Conservation (phyloP, 2,797 vertebrate species). For the Sebastes taczanowskii region DNA sequence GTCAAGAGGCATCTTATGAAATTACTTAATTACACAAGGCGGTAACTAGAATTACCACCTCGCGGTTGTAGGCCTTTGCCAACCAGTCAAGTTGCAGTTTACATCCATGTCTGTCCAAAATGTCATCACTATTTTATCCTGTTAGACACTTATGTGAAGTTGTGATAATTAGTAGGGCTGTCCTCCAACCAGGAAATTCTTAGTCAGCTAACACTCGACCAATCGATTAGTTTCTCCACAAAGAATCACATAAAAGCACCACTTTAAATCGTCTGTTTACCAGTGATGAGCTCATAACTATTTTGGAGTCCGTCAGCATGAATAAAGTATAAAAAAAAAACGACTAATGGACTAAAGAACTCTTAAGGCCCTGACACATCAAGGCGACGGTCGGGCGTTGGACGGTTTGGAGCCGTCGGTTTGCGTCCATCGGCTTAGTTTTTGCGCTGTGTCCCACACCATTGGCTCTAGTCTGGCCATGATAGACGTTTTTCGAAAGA, state of each 20-base stretch:
- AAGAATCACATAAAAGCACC: too few species aligned
- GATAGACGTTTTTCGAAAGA: rapidly evolving
- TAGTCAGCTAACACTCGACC: too few species aligned
- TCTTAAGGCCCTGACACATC: too few species aligned
- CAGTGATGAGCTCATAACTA: rapidly evolving
- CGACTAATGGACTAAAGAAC: rapidly evolving
- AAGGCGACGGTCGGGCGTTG: rapidly evolving
- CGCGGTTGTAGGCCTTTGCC: too few species aligned
- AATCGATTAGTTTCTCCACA: too few species aligned
- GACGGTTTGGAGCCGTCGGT: rapidly evolving
- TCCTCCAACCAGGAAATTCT: rapidly evolving
- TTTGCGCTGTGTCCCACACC: too few species aligned
- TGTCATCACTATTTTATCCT: neutral
- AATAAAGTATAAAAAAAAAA: too few species aligned
- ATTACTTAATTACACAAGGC: neutral
- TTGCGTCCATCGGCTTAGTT: rapidly evolving
- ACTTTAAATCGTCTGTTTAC: too few species aligned
- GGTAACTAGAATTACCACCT: too few species aligned
- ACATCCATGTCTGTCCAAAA: neutral
- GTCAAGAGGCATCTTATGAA: neutral
- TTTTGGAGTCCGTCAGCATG: too few species aligned
- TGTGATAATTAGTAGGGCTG: neutral
- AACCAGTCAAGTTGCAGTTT: neutral
- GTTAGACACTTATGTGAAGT: neutral
- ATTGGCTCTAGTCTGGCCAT: too few species aligned